Conservation (phyloP, 2,113 vertebrate genomes). For the Vicugna pacos region DNA sequence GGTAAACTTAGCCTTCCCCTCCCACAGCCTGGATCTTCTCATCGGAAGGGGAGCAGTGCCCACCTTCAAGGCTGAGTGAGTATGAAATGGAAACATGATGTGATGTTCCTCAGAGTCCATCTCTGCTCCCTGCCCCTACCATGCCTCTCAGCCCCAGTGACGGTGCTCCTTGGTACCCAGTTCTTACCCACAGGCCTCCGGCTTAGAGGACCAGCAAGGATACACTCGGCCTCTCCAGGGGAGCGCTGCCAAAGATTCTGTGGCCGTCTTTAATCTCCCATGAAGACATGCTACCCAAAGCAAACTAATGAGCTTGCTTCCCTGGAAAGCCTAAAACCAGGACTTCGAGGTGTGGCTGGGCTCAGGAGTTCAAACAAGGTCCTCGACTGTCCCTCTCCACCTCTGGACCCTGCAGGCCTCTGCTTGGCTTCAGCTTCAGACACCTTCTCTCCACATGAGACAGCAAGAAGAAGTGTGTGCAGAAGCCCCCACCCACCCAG, state of each 20-base stretch:
- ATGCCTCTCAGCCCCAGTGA: rapidly evolving
- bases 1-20: background rate
- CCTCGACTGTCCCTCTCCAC: background rate
- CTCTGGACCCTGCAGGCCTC: background rate
- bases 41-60: rapidly evolving
- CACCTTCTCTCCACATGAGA: background rate
- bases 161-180: rapidly evolving
- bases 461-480: too few relatives aligned
- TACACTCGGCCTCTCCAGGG: background rate
- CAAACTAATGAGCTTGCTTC: background rate
- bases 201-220: background rate
- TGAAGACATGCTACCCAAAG: background rate
- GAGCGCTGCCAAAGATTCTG: background rate
- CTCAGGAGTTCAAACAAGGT: background rate
- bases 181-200: background rate
- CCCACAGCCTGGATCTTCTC: background rate
- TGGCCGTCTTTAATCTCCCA: background rate
- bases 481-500: background rate
- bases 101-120: background rate
- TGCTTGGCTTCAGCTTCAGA: background rate
- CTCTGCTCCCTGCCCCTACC: background rate
- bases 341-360: background rate
- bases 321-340: background rate
- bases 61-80: background rate
- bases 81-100: background rate